These are phyloP conservation scores for Erythrolamprus reginae DNA, from an alignment of 2,113 vertebrate species.

Conservation along the genomic window DNA sequence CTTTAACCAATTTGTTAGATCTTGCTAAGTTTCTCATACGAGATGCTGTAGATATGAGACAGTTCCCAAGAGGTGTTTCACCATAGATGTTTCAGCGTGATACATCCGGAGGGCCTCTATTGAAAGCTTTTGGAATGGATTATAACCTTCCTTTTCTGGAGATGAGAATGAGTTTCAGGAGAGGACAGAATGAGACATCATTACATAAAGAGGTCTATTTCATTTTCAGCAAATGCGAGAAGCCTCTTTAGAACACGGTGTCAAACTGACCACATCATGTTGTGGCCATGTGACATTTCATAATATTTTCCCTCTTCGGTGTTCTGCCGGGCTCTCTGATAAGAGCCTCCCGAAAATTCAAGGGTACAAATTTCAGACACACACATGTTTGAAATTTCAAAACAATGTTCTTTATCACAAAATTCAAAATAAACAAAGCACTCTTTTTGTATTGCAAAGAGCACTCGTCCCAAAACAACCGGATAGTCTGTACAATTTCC, in stretches of 20 bases:
- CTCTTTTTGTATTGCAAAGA: too few relatives aligned
- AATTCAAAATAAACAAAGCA: too few relatives aligned
- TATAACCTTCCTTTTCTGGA: neutral
- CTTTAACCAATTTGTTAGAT: neutral
- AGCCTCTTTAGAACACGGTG: neutral
- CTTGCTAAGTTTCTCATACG: neutral
- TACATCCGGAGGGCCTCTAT: neutral
- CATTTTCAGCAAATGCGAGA: neutral
- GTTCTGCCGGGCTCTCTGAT: too few relatives aligned
- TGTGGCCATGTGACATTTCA: too few relatives aligned
- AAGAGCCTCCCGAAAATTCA: too few relatives aligned
- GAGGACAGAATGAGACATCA: neutral
- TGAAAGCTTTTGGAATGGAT: neutral
- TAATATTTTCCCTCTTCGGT: too few relatives aligned
- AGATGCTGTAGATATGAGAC: neutral
- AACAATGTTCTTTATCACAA: too few relatives aligned
- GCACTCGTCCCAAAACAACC: too few relatives aligned
- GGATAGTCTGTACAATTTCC: too few relatives aligned
- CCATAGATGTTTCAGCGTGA: neutral
- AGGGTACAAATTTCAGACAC: too few relatives aligned
- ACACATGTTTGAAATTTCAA: too few relatives aligned
- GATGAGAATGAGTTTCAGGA: neutral
- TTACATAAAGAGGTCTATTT: neutral
- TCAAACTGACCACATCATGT: fast-evolving
- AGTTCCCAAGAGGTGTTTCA: neutral